A percentile compares a stretch with the other conserved stretches of the same genome.
phyloP scores from a whole-genome alignment of 2,888 invertebrate species.

The Timandra comae region DNA sequence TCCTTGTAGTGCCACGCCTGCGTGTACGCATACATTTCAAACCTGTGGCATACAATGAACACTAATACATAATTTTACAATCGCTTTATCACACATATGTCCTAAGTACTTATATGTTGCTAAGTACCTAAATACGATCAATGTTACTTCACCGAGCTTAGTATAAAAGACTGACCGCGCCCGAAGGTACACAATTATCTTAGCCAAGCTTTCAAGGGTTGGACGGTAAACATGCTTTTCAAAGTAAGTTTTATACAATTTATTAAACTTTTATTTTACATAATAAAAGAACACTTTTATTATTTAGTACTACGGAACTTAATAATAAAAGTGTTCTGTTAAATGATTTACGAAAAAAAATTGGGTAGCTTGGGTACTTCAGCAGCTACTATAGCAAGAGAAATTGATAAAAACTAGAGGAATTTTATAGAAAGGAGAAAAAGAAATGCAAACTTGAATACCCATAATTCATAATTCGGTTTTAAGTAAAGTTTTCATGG shows the following conservation, averaged over 20 bases:
- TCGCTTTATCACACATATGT: constrained; percentile 41
- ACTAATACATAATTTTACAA: constrained; percentile 34
- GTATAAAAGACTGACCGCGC: constrained; percentile 55
- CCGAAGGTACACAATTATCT: constrained; percentile 37
- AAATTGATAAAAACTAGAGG: too few relatives aligned
- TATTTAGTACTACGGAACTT: background rate
- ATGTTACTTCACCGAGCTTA: constrained; percentile 30
- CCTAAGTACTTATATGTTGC: constrained; percentile 29
- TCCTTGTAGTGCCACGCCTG: background rate
- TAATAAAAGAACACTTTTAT: background rate
- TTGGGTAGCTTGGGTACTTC: too few relatives aligned
- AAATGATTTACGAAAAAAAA: too few relatives aligned
- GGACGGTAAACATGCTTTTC: constrained; percentile 48
- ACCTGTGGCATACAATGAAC: constrained; percentile 29
- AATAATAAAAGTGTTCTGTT: background rate
- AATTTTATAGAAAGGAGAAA: too few relatives aligned
- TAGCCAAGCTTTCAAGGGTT: constrained; percentile 38
- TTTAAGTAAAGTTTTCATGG: too few relatives aligned
- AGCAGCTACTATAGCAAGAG: too few relatives aligned
- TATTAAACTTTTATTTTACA: constrained; percentile 3
- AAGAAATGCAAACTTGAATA: too few relatives aligned
- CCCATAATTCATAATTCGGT: constrained; percentile 4
- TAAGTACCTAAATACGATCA: constrained; percentile 19
- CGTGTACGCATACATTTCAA: constrained; percentile 21
- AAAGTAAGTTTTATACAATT: constrained; percentile 63